Conservation (phyloP, 2,113 vertebrate species). For the Carassius auratus region DNA sequence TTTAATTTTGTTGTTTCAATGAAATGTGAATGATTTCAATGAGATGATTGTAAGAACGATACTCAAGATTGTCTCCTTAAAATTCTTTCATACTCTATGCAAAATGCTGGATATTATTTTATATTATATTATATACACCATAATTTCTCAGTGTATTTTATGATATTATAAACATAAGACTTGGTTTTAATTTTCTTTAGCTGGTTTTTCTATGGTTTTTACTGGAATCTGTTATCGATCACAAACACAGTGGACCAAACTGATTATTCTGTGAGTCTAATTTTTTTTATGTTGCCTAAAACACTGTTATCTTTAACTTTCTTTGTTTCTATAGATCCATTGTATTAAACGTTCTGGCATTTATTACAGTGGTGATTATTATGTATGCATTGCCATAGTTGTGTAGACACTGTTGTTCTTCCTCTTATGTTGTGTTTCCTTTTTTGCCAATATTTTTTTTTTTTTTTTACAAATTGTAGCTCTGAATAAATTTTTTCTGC, state of each 20-base stretch:
- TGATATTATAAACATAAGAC: not conserved
- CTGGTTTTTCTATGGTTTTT: constrained; percentile 4
- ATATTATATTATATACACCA: not conserved
- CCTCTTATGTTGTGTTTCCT: not conserved
- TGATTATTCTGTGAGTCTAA: constrained; percentile 17
- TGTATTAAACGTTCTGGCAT: not conserved
- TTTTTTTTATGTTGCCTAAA: not conserved
- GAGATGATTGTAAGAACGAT: not conserved
- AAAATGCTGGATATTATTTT: not conserved
- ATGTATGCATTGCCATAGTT: not conserved
- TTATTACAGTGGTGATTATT: not conserved
- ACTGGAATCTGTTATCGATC: constrained; percentile 11
- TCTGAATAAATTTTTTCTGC: constrained; percentile 9
- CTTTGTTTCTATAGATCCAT: not conserved
- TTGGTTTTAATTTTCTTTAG: not conserved
- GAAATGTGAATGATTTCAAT: not conserved
- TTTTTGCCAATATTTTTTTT: not conserved
- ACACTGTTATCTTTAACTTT: not conserved
- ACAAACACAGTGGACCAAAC: not conserved
- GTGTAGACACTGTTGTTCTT: not conserved
- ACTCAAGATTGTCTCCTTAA: not conserved
- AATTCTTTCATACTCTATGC: not conserved
- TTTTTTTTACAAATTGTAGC: constrained; percentile 16
- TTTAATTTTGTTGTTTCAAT: constrained; percentile 11
- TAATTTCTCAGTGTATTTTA: not conserved